Percentiles rank a stretch among this genome's conserved stretches.
phyloP scores from a whole-genome alignment of 2,113 vertebrate genomes.

The Sylvilagus bachmani region DNA sequence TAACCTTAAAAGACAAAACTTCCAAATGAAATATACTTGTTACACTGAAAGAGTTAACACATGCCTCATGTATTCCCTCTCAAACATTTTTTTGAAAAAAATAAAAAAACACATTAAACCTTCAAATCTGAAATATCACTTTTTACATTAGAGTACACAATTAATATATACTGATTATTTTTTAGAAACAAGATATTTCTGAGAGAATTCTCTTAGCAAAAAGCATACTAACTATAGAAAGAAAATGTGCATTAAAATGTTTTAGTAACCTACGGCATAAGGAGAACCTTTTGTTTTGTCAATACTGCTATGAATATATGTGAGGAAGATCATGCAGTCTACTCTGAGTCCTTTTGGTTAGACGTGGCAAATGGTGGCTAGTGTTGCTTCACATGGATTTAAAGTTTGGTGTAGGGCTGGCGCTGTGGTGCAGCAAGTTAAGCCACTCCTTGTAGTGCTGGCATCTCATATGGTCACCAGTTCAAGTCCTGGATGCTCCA shows the following conservation, averaged over 20 bases:
- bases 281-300: neutral
- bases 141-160: neutral
- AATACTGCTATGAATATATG: neutral
- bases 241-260: neutral
- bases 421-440: too few relatives aligned
- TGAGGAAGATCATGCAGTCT: fast-evolving
- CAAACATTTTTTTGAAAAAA: neutral
- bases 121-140: neutral
- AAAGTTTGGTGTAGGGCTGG: neutral
- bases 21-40: neutral
- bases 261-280: neutral
- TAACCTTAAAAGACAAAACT: neutral
- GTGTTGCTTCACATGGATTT: neutral
- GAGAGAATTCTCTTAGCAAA: neutral
- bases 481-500: too few relatives aligned
- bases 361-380: neutral
- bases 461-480: too few relatives aligned
- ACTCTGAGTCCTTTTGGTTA: neutral
- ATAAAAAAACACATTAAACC: neutral
- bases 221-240: neutral
- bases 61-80: neutral
- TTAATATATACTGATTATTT: neutral
- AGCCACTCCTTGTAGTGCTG: too few relatives aligned
- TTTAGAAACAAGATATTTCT: neutral
- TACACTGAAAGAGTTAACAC: neutral